phyloP scores from a whole-genome alignment of 2,888 invertebrate species.

The Julus scanicus region DNA sequence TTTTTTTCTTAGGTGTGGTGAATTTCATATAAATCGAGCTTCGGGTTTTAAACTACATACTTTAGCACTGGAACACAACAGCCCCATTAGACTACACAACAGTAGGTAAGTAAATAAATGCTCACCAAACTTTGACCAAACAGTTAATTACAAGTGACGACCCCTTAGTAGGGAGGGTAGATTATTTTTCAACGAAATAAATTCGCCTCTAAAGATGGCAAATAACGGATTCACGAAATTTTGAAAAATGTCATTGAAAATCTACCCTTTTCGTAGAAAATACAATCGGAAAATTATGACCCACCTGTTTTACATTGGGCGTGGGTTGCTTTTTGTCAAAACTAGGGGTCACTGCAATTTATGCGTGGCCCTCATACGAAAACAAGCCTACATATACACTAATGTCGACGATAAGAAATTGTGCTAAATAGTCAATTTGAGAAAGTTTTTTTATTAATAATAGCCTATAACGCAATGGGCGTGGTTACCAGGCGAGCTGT shows the following conservation, averaged over 20 bases:
- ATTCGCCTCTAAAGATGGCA: too few species aligned
- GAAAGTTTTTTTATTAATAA: not conserved
- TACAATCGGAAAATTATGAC: not conserved
- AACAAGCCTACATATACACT: not conserved
- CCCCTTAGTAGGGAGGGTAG: too few species aligned
- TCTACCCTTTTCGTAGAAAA: not conserved
- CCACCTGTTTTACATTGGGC: not conserved
- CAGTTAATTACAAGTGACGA: too few species aligned
- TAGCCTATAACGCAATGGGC: not conserved
- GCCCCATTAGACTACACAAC: too few species aligned
- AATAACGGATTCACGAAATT: not conserved
- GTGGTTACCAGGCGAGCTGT: not conserved
- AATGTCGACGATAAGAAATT: not conserved
- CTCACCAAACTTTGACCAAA: too few species aligned
- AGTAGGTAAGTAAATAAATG: too few species aligned
- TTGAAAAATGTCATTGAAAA: not conserved
- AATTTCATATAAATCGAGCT: too few species aligned
- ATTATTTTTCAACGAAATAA: too few species aligned
- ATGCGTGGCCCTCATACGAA: not conserved
- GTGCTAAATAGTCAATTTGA: constrained; percentile 7
- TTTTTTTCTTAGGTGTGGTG: too few species aligned
- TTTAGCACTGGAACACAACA: too few species aligned
- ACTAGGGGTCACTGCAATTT: not conserved
- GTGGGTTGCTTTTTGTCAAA: not conserved
- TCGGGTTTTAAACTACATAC: too few species aligned